Evolutionary conservation across 2,888 invertebrate genomes (phyloP).

Genomic region (Drosophila subsilvestris): DNA sequence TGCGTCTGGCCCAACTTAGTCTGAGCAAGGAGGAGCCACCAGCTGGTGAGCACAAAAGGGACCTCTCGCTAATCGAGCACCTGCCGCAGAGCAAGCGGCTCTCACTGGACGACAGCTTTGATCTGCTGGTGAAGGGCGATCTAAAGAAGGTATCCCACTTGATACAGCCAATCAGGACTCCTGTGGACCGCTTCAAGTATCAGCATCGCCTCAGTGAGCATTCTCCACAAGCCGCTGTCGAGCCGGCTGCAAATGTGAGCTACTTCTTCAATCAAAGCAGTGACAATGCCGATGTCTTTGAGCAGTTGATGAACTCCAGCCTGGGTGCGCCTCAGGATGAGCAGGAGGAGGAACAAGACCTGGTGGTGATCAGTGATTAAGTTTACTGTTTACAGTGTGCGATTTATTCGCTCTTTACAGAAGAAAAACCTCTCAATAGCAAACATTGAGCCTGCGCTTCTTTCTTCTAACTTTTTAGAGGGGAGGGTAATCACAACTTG

Average conservation of each 20-base stretch:
- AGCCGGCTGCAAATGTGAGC: slow-evolving; percentile 79
- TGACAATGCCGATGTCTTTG: slow-evolving; percentile 86
- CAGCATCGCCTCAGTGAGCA: slow-evolving; percentile 45
- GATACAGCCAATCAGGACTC: slow-evolving; percentile 45
- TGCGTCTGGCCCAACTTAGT: slow-evolving; percentile 52
- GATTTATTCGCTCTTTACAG: slow-evolving; percentile 40
- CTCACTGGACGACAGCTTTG: slow-evolving; percentile 80
- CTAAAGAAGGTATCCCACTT: slow-evolving; percentile 29
- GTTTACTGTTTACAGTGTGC: slow-evolving; percentile 26
- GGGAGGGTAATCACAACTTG: slow-evolving; percentile 40
- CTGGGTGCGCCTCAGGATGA: slow-evolving; percentile 20
- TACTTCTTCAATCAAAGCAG: slow-evolving; percentile 85
- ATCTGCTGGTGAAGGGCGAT: slow-evolving; percentile 67
- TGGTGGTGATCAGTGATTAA: slow-evolving; percentile 63
- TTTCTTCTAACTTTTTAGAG: not conserved
- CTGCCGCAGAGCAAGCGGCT: slow-evolving; percentile 54
- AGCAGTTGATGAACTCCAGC: slow-evolving; percentile 85
- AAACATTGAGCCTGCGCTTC: slow-evolving; percentile 40
- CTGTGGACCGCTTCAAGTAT: slow-evolving; percentile 73
- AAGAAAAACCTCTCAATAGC: slow-evolving; percentile 21
- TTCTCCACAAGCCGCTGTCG: slow-evolving; percentile 6
- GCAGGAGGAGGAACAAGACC: slow-evolving; percentile 4
- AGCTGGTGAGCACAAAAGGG: slow-evolving; percentile 11
- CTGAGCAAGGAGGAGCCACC: slow-evolving; percentile 4
- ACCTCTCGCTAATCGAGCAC: slow-evolving; percentile 46